Base-by-base conservation (phyloP, 2,113 vertebrate genomes). In the Coreoperca whiteheadi region DNA sequence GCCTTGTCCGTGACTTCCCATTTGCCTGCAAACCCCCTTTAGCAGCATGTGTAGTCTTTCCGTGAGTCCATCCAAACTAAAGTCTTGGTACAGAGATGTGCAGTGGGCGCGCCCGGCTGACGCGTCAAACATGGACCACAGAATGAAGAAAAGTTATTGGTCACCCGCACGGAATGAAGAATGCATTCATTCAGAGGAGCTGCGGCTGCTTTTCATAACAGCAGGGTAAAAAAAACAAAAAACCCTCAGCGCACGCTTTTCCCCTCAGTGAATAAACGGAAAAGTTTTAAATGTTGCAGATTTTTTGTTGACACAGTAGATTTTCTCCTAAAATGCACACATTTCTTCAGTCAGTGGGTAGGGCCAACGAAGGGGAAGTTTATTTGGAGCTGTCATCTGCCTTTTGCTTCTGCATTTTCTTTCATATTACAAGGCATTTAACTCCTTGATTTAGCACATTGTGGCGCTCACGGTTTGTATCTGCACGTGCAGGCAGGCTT, bases 71-170 rank as follows among this genome's bases (percentile, higher is more conserved):
- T 90, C 91, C 91, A 85, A 81, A 83, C 70, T 63, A 46, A 66
- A 59, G 75, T 73, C 53, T 12, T 23, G 15, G n/a, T 30, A 6
- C 73, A 5, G 76, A 30, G 82, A 65, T 65, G 86, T 61, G 77
- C 70, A 4, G 89, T 86, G 91, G 91, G 88, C 64, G 88, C 88
- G 92, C 78, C 91, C 28, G 77, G 56, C 66, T 84, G 88, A 90
- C 92, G 89, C 89, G 87, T 91, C 89, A 81, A 63, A 59, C 75
- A 2, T 7, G 74, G 25, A 88, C 81, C 83, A 50, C 77, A 30
- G 84, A 34, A 34, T 56, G 82, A 50, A 60, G 82, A 59, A 16
- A 88, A 78, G 71, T 83, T 86, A 87, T 87, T 92, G 87, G 88
- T 88, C 81, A 65, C 21, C 76, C 34, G 61, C 77, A 25, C 34